A percentile compares a stretch with the other conserved stretches of the same genome.
Conservation (phyloP, 2,797 vertebrate species). For the Platalea minor region DNA sequence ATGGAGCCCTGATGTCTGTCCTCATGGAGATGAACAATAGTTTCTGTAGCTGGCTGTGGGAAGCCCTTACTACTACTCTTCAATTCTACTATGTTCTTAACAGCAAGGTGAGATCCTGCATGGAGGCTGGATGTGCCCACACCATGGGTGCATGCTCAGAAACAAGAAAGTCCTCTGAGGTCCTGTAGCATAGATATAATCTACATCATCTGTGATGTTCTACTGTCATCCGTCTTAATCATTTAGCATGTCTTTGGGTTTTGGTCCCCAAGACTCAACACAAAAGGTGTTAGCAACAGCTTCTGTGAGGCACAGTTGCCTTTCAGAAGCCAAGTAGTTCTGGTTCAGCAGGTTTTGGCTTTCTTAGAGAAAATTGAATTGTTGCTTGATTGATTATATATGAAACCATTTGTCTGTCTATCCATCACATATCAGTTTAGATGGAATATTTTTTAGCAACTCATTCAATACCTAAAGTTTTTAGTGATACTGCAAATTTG, state of each 20-base stretch:
- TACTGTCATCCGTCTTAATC: neutral
- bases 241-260: neutral
- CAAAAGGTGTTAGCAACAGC: neutral
- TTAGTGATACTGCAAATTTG: neutral
- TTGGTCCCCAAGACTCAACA: accelerated
- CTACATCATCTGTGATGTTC: neutral
- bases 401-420: neutral
- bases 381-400: neutral
- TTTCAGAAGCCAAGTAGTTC: neutral
- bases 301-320: neutral
- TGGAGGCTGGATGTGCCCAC: neutral
- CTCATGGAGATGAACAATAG: neutral
- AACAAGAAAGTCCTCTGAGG: neutral
- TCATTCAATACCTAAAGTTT: neutral
- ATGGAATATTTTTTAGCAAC: neutral
- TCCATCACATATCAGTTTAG: neutral
- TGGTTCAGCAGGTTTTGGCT: neutral
- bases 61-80: neutral
- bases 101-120: neutral
- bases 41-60: neutral
- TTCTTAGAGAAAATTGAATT: neutral
- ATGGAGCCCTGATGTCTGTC: neutral
- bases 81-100: neutral
- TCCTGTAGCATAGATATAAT: neutral
- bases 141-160: neutral